Conservation (phyloP, 2,888 invertebrate species). For the Oscheius sp. region DNA sequence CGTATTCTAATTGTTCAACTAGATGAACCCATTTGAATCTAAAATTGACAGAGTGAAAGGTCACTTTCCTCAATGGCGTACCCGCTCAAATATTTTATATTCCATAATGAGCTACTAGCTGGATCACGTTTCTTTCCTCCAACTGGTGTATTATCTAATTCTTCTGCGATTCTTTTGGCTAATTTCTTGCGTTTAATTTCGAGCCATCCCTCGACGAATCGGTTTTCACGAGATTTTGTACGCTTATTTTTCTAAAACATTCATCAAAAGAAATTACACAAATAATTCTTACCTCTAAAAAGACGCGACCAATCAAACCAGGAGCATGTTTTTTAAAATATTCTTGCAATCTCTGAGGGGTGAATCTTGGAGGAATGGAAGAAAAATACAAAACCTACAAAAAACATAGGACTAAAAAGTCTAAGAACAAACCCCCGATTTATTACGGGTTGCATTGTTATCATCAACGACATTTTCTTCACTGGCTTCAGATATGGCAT, state of each 20-base stretch:
- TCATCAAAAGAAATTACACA: neutral
- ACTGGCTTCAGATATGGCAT: neutral
- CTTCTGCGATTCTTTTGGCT: constrained; percentile 55
- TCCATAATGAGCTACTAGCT: constrained; percentile 92
- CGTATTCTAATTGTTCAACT: constrained; percentile 91
- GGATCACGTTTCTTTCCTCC: constrained; percentile 86
- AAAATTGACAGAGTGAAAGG: constrained; percentile 41
- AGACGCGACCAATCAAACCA: constrained; percentile 66
- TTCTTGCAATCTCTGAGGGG: constrained; percentile 54
- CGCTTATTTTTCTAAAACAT: constrained; percentile 48
- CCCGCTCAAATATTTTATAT: constrained; percentile 90
- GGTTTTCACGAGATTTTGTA: constrained; percentile 37
- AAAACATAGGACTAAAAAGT: neutral
- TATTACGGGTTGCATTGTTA: constrained; percentile 45
- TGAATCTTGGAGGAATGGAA: constrained; percentile 67
- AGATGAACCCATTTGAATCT: constrained; percentile 96
- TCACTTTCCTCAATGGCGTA: constrained; percentile 65
- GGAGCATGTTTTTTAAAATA: constrained; percentile 61
- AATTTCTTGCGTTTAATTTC: constrained; percentile 66
- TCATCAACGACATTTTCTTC: constrained; percentile 22
- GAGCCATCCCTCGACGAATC: constrained; percentile 71
- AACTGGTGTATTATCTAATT: constrained; percentile 83
- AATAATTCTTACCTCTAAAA: constrained; percentile 53
- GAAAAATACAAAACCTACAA: constrained; percentile 67
- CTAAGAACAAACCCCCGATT: constrained; percentile 43